Evolutionary conservation across 92 coral and sea anemone genomes (phyloP).

Genomic region (Palythoa caribaeorum): DNA sequence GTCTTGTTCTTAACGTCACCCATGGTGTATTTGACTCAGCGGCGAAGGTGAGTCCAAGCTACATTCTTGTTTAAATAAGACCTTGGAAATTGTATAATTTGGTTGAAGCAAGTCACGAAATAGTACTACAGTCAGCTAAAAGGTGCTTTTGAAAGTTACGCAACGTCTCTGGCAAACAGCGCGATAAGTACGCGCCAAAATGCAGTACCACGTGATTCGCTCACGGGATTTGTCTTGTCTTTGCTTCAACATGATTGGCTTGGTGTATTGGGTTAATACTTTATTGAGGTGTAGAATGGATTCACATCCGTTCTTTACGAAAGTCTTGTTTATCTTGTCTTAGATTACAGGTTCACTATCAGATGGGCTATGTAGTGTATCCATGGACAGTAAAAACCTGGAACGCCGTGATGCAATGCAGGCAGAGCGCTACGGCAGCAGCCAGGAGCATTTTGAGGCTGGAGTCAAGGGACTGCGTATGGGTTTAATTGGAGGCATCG

Average conservation of each 20-base stretch:
- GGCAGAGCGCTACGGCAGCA: slow-evolving; percentile 92
- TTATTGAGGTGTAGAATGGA: background rate
- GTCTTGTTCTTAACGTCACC: slow-evolving; percentile 90
- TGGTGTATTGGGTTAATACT: background rate
- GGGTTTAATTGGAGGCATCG: slow-evolving; percentile 96
- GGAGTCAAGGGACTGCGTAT: slow-evolving; percentile 98
- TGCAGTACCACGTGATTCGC: background rate
- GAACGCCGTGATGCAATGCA: slow-evolving; percentile 98
- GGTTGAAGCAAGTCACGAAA: too few species aligned
- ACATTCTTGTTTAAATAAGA: background rate
- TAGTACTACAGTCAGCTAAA: too few species aligned
- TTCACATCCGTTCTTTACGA: background rate
- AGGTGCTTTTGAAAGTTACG: too few species aligned
- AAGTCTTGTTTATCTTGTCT: too few species aligned
- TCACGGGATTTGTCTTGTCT: background rate
- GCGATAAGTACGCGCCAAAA: background rate
- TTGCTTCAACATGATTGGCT: background rate
- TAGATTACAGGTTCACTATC: slow-evolving; percentile 93
- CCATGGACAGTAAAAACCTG: slow-evolving; percentile 90
- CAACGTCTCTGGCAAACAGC: background rate
- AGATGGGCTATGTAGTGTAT: slow-evolving; percentile 95
- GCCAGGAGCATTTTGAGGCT: slow-evolving; percentile 92
- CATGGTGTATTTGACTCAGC: slow-evolving; percentile 98
- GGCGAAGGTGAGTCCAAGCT: slow-evolving; percentile 75
- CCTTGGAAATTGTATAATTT: too few species aligned